Percentiles rank a stretch among this genome's conserved stretches.
Evolutionary conservation across 2,113 vertebrate genomes (phyloP).

Genomic region (Paratilapia polleni): DNA sequence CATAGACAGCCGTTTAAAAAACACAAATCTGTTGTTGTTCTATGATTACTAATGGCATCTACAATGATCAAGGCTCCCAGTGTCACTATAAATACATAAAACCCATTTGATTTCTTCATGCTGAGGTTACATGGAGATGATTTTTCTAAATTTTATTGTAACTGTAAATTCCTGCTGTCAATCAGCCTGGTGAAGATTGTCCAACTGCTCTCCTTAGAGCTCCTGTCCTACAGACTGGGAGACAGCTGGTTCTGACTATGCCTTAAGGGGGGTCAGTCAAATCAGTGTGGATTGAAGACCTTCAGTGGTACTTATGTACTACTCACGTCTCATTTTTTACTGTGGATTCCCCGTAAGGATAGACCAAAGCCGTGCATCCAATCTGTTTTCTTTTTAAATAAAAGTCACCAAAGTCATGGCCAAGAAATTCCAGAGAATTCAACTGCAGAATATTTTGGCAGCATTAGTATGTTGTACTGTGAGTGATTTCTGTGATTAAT

Average conservation of each 20-base stretch:
- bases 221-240: not conserved
- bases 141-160: not conserved
- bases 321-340: not conserved
- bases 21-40: not conserved
- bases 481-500: constrained; percentile 26
- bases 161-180: not conserved
- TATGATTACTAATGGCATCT: not conserved
- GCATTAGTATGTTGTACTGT: not conserved
- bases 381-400: not conserved
- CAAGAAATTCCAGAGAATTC: not conserved
- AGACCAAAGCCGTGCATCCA: not conserved
- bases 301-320: not conserved
- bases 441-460: constrained; percentile 14
- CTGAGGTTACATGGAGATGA: not conserved
- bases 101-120: not conserved
- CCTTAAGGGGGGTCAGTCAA: not conserved
- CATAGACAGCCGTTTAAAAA: not conserved
- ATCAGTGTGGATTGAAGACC: not conserved
- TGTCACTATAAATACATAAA: not conserved
- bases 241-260: not conserved
- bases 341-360: not conserved
- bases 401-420: not conserved
- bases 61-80: not conserved
- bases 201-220: not conserved
- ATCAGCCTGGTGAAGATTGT: not conserved